phyloP scores from a whole-genome alignment of 2,888 invertebrate species.

The Leptopilina syphax region DNA sequence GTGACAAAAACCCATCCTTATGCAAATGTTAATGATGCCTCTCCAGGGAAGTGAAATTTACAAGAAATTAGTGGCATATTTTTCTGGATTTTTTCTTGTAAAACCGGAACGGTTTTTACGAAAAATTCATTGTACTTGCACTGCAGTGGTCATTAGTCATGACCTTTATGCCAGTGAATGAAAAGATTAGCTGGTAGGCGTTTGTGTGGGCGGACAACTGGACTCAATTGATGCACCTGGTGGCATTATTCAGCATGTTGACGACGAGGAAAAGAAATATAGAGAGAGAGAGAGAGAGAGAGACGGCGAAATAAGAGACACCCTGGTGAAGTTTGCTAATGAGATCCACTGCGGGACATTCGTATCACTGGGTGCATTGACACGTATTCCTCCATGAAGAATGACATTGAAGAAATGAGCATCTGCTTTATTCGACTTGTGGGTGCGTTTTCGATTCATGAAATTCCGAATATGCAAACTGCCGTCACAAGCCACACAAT shows the following conservation, averaged over 20 bases:
- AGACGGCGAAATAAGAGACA: conserved; percentile 51
- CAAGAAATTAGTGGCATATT: conserved; percentile 62
- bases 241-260: conserved; percentile 55
- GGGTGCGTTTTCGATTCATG: conserved; percentile 35
- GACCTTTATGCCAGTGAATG: conserved; percentile 61
- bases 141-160: conserved; percentile 67
- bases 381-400: conserved; percentile 54
- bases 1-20: conserved; percentile 20
- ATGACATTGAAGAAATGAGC: conserved; percentile 31
- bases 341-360: conserved; percentile 66
- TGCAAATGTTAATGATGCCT: conserved; percentile 36
- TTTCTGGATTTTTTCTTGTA: conserved; percentile 41
- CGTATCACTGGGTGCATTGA: conserved; percentile 61
- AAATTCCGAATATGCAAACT: conserved; percentile 1
- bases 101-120: conserved; percentile 35
- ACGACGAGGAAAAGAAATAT: not conserved
- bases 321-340: conserved; percentile 66
- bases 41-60: conserved; percentile 46
- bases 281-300: conserved; percentile 33
- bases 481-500: conserved; percentile 19
- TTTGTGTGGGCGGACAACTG: conserved; percentile 60
- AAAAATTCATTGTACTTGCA: conserved; percentile 58
- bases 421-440: conserved; percentile 34
- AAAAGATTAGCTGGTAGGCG: conserved; percentile 64
- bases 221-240: conserved; percentile 61